Evolutionary conservation across 2,113 vertebrate species (phyloP).

Genomic region (Nothocercus julius): DNA sequence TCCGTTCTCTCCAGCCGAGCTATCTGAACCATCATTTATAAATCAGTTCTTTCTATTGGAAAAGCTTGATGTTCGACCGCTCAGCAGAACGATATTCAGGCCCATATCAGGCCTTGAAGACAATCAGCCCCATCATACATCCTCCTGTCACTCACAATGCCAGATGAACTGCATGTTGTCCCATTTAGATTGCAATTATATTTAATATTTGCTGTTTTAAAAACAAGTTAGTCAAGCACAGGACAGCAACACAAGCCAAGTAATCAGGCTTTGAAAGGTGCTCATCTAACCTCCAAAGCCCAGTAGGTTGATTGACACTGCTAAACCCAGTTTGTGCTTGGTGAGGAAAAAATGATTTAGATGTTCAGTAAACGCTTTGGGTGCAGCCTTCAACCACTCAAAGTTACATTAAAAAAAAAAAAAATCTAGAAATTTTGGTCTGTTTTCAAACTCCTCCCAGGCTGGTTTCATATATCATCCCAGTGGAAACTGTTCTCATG

Average conservation of each 20-base stretch:
- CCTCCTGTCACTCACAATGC: not conserved
- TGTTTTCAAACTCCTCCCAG: constrained; percentile 74
- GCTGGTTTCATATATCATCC: constrained; percentile 73
- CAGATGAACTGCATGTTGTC: not conserved
- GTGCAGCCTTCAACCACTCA: constrained; percentile 60
- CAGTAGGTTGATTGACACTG: constrained; percentile 10
- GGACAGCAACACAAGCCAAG: not conserved
- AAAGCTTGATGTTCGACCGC: not conserved
- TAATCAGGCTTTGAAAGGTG: not conserved
- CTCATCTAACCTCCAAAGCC: not conserved
- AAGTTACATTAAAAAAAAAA: constrained; percentile 16
- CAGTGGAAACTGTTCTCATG: constrained; percentile 65
- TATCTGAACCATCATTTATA: not conserved
- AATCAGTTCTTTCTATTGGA: not conserved
- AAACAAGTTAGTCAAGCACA: not conserved
- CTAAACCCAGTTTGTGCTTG: constrained; percentile 1
- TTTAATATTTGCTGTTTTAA: not conserved
- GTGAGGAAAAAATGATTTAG: constrained; percentile 39
- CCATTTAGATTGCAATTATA: not conserved
- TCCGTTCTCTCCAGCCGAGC: not conserved
- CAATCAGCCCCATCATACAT: not conserved
- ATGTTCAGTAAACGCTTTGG: constrained; percentile 40
- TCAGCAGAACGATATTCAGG: not conserved
- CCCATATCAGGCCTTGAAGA: not conserved
- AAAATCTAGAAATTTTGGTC: constrained; percentile 62